phyloP scores from a whole-genome alignment of 1,140 invertebrate species.

The Tribolium madens region DNA sequence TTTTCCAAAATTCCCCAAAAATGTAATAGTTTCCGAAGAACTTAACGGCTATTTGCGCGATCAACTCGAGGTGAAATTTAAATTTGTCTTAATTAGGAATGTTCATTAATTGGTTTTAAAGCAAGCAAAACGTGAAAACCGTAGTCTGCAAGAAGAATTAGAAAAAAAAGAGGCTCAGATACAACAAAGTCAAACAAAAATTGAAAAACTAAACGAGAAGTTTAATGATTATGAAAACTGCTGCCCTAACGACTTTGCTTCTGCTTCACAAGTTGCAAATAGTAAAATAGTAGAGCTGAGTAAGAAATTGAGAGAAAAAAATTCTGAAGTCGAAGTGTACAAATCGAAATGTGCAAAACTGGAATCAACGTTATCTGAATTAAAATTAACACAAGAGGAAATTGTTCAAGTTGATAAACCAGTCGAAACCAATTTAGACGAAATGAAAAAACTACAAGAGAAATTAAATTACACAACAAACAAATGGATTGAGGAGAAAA shows the following conservation, averaged over 20 bases:
- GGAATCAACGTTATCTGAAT: constrained; percentile 58
- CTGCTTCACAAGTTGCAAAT: constrained; percentile 56
- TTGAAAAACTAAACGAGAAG: constrained; percentile 48
- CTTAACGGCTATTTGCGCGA: constrained; percentile 62
- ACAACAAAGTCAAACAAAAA: constrained; percentile 46
- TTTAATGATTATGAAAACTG: constrained; percentile 51
- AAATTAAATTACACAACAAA: constrained; percentile 72
- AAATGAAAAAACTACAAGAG: constrained; percentile 71
- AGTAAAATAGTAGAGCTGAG: constrained; percentile 67
- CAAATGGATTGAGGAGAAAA: constrained; percentile 76
- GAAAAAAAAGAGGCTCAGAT: constrained; percentile 48
- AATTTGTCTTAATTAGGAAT: not conserved
- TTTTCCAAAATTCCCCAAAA: constrained; percentile 47
- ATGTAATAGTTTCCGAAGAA: constrained; percentile 60
- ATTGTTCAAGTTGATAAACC: constrained; percentile 12
- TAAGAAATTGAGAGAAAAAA: constrained; percentile 67
- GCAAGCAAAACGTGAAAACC: constrained; percentile 65
- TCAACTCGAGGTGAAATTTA: constrained; percentile 59
- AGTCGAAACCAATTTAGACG: constrained; percentile 53
- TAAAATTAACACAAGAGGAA: constrained; percentile 47
- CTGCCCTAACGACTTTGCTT: constrained; percentile 25
- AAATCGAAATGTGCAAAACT: constrained; percentile 65
- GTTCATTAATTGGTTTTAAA: constrained; percentile 43
- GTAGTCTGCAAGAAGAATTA: constrained; percentile 57
- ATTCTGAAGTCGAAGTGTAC: constrained; percentile 64